Evolutionary conservation across 2,797 vertebrate genomes (phyloP), one percentile per base, ranked within the genome.

Genomic region (Loriculus beryllinus): DNA sequence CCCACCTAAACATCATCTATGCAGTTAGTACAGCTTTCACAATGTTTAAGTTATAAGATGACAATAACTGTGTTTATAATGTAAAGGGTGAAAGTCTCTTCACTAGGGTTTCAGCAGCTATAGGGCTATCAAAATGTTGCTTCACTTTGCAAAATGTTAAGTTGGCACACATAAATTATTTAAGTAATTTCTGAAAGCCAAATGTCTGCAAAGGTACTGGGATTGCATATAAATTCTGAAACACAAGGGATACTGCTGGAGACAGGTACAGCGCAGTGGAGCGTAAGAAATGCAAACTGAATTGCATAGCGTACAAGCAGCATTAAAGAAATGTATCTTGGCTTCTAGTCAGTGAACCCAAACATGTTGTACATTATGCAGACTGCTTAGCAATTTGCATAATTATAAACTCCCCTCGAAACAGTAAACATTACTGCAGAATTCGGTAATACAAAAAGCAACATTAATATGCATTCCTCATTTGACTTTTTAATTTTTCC

Each of bases 391-490:
- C 59, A 95, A 96, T 97, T 97, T 97, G 77, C 97, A 97, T 98
- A 98, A 98, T 97, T 97, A 97, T 95, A 95, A 97, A 93, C 86
- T 97, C 96, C 82, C 95, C 88, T 97, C 33, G 54, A 97, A 97
- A 97, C 82, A 95, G 93, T 97, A 97, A 98, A 97, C 94, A 96
- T 91, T 78, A 64, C 95, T 95, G 95, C 93, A 95, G 96, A 96
- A 95, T 95, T 94, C 21, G 74, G 80, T 85, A 93, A 95, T 79
- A 89, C 65, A 93, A 97, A 97, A 95, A 94, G 47, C 54, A 86
- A 54, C 49, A 70, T 96, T 96, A 94, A 95, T 96, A 96, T 88
- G 92, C 88, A 78, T 80, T 93, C 82, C 92, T 95, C 87, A 96
- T 97, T 94, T 97, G 94, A 94, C 93, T 97, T 97, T 94, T 96